phyloP scores from a whole-genome alignment of 2,113 vertebrate species.

The Piaya cayana region DNA sequence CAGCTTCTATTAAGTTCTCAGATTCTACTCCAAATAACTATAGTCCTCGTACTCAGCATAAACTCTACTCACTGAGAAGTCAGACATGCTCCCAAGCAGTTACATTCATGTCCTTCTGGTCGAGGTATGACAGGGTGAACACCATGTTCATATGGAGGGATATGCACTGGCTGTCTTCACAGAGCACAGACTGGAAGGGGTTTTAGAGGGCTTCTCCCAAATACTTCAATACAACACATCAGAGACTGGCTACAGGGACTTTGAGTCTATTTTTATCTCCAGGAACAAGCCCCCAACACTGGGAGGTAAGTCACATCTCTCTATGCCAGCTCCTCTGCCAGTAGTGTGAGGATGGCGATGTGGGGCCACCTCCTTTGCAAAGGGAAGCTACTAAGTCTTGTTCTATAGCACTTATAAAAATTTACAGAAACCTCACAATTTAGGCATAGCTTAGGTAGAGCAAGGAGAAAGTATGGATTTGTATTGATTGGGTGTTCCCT shows the following conservation, averaged over 20 bases:
- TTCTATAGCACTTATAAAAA: not conserved
- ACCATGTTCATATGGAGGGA: not conserved
- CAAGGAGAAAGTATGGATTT: not conserved
- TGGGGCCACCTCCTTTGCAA: not conserved
- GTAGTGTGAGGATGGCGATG: not conserved
- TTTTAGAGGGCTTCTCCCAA: not conserved
- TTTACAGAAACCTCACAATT: not conserved
- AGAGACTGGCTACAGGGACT: not conserved
- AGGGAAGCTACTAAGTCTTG: not conserved
- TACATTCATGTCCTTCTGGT: not conserved
- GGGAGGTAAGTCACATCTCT: not conserved
- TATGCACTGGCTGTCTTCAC: not conserved
- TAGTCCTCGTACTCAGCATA: not conserved
- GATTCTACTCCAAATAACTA: not conserved
- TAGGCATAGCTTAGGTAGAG: not conserved
- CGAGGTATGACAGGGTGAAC: not conserved
- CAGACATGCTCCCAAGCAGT: not conserved
- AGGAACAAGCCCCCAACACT: not conserved
- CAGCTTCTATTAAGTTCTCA: not conserved
- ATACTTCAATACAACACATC: not conserved
- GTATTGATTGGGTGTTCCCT: not conserved
- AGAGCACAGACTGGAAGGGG: not conserved
- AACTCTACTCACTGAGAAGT: not conserved
- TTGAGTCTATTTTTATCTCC: not conserved
- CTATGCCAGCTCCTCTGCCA: not conserved